Percentiles rank a stretch among this genome's conserved stretches.
These are phyloP conservation scores for Lipophrys pholis DNA, from an alignment of 2,113 vertebrate genomes.

Conservation along the genomic window DNA sequence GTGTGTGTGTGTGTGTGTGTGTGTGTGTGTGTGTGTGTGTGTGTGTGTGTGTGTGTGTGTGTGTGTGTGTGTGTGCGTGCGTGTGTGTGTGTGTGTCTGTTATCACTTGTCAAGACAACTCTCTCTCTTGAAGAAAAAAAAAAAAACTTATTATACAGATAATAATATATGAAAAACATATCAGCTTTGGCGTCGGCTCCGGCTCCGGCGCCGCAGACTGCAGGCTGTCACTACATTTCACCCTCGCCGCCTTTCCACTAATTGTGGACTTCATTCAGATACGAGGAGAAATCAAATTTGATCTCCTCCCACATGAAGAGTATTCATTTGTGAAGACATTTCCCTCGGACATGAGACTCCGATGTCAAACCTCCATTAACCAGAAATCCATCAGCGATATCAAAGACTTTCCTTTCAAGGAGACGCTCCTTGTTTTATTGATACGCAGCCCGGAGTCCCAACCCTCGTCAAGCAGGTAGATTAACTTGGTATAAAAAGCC, in stretches of 20 bases:
- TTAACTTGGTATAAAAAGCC: background rate
- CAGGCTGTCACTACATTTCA: slow-evolving; percentile 37
- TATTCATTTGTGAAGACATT: slow-evolving; percentile 11
- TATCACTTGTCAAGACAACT: slow-evolving; percentile 19
- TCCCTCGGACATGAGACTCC: slow-evolving; percentile 23
- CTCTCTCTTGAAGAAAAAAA: slow-evolving; percentile 14
- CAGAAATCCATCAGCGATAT: slow-evolving; percentile 23
- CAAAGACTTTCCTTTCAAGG: slow-evolving; percentile 7
- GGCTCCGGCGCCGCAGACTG: background rate
- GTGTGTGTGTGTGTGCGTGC: slow-evolving; percentile 2
- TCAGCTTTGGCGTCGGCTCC: slow-evolving; percentile 25
- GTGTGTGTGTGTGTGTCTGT: slow-evolving; percentile 8
- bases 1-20: slow-evolving; percentile 4
- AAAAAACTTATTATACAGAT: slow-evolving; percentile 60
- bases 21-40: slow-evolving; percentile 5
- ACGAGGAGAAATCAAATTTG: slow-evolving; percentile 14
- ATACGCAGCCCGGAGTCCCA: slow-evolving; percentile 20
- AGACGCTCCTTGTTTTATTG: background rate
- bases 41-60: slow-evolving; percentile 5
- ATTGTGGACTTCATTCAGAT: slow-evolving; percentile 44
- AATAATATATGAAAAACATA: slow-evolving; percentile 62
- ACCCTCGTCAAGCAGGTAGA: background rate
- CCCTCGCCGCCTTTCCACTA: slow-evolving; percentile 38
- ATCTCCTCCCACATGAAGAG: slow-evolving; percentile 45
- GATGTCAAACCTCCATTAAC: slow-evolving; percentile 29